Evolutionary conservation across 2,797 vertebrate species (phyloP), one percentile per base, ranked within the genome.

Genomic region (Microtus agrestis): DNA sequence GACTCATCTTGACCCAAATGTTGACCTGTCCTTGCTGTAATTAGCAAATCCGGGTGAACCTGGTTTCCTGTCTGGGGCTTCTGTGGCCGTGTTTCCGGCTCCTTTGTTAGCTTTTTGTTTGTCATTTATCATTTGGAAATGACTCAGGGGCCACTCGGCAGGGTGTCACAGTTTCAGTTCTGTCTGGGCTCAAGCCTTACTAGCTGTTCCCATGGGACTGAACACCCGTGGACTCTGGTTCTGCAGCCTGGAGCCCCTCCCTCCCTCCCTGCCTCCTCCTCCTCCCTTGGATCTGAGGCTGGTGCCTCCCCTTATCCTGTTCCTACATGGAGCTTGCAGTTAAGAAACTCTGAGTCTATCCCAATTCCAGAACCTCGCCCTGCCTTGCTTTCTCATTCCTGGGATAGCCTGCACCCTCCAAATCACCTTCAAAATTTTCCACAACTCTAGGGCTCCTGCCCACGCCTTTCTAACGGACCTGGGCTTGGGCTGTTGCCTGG

Each of bases 361-460:
- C 90, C 87, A 46, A 29, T 23, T 23, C 61, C 54, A 54, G 92
- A 85, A 89, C 91, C 93, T 94, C 87, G 37, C 93, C 82, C 79
- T 6, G 40, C 73, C 67, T 4, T 23, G 82, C 77, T 79, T 93
- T 94, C 80, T 87, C 89, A 29, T 93, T 94, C 97, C 96, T 92
- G 89, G 96, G 94, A 85, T 93, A 93, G 94, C 91, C 92, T 96
- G 89, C 85, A 97, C 94, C 95, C 97, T 97, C 94, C 92, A 73
- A 96, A 87, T 97, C 96, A 98, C 97, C 96, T 98, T 97, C 97
- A 96, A 97, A 98, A 98, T 85, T 98, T 98, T 98, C 97, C 97
- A 97, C 91, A 88, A 95, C 96, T 94, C 95, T 95, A 46, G 51
- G 95, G 93, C 95, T 76, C 56, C 84, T 82, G 96, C 96, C 95